Evolutionary conservation across 2,888 invertebrate species (phyloP).

Genomic region (Mycalesis mineus): DNA sequence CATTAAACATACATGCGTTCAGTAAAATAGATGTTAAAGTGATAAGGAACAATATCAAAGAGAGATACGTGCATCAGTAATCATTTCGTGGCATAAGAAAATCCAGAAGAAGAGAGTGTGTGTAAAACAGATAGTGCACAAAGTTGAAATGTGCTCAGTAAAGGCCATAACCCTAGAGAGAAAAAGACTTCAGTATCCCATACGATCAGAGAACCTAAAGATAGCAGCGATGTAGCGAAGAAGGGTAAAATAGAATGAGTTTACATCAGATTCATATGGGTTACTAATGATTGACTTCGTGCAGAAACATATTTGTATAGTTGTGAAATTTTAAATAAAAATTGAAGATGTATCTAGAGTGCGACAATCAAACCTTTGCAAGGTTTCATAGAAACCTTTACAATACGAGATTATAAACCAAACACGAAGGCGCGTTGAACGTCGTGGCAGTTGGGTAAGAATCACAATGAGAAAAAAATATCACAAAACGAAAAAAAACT

Average conservation of each 20-base stretch:
- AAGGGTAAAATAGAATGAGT: conserved; percentile 30
- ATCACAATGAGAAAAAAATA: conserved; percentile 64
- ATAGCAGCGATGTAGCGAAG: conserved; percentile 39
- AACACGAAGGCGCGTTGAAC: conserved; percentile 64
- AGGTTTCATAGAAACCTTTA: conserved; percentile 58
- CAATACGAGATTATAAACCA: conserved; percentile 57
- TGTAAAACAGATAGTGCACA: conserved; percentile 36
- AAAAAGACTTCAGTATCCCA: conserved; percentile 49
- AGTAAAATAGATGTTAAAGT: conserved; percentile 19
- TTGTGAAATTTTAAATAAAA: conserved; percentile 24
- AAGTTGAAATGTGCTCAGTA: conserved; percentile 37
- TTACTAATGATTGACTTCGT: conserved; percentile 42
- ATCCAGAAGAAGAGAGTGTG: conserved; percentile 29
- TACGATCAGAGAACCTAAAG: conserved; percentile 37
- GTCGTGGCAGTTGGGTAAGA: conserved; percentile 68
- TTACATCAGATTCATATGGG: conserved; percentile 47
- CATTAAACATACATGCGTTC: conserved; percentile 26
- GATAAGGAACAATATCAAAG: conserved; percentile 15
- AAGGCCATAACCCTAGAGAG: conserved; percentile 36
- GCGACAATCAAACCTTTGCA: conserved; percentile 70
- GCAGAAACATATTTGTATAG: conserved; percentile 19
- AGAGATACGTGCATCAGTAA: conserved; percentile 25
- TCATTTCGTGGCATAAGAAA: conserved; percentile 18
- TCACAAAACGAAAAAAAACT: conserved; percentile 52
- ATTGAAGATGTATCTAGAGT: conserved; percentile 42